Conservation (phyloP, 2,797 vertebrate genomes). For the Ctenochaetus hawaiiensis region DNA sequence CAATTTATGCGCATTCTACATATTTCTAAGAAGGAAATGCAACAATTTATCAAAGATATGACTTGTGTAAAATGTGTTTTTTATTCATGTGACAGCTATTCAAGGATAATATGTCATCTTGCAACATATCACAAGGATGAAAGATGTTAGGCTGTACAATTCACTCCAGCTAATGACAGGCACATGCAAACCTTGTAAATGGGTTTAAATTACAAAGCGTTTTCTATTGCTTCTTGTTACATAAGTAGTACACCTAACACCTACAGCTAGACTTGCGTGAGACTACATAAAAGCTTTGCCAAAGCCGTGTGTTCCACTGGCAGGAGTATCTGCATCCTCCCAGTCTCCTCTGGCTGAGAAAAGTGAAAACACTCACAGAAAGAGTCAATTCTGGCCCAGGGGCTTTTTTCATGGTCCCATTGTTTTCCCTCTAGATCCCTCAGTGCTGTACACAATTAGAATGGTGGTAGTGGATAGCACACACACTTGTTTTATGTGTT, state of each 20-base stretch:
- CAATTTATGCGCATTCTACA: slow-evolving; percentile 38
- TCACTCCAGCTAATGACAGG: neutral
- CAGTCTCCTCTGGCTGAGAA: slow-evolving; percentile 76
- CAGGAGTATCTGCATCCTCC: slow-evolving; percentile 82
- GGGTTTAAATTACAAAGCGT: slow-evolving; percentile 10
- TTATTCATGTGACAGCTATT: slow-evolving; percentile 21
- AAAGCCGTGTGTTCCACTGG: slow-evolving; percentile 84
- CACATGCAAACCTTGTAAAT: neutral
- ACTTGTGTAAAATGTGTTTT: slow-evolving; percentile 39
- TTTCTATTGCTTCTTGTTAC: slow-evolving; percentile 29
- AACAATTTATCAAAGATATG: slow-evolving; percentile 54
- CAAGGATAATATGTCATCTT: slow-evolving; percentile 38
- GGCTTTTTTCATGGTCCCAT: slow-evolving; percentile 85
- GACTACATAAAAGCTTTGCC: slow-evolving; percentile 47
- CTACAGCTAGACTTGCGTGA: slow-evolving; percentile 43
- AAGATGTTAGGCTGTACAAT: neutral
- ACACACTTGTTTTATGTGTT: slow-evolving; percentile 22
- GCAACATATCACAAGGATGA: slow-evolving; percentile 7
- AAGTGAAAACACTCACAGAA: slow-evolving; percentile 91
- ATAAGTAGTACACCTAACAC: slow-evolving; percentile 29
- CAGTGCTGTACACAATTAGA: slow-evolving; percentile 33
- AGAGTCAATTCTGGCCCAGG: slow-evolving; percentile 85
- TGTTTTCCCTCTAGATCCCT: slow-evolving; percentile 81
- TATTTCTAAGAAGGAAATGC: slow-evolving; percentile 40
- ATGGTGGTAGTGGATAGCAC: slow-evolving; percentile 12